These are phyloP conservation scores for Xanthorhoe designata DNA, from an alignment of 2,888 invertebrate species.

Conservation along the genomic window DNA sequence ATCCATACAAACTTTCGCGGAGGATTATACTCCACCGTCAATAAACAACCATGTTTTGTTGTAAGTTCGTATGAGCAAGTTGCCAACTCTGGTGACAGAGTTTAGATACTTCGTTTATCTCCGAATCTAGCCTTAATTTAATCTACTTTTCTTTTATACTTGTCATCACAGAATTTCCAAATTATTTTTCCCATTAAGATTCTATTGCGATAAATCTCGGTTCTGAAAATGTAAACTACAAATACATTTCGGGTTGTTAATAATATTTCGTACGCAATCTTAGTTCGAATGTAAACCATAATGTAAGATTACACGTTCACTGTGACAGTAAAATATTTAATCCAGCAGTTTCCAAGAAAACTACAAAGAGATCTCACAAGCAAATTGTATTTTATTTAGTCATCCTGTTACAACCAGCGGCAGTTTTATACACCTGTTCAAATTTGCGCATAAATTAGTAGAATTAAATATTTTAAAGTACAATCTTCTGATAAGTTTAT, in stretches of 20 bases:
- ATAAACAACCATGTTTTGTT: no score
- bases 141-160: neutral
- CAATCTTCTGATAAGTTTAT: slow-evolving; percentile 24
- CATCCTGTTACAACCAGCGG: slow-evolving; percentile 13
- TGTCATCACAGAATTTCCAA: neutral
- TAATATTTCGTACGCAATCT: slow-evolving; percentile 40
- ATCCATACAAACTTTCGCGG: no score
- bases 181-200: neutral
- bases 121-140: neutral
- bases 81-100: no score
- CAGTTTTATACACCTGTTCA: slow-evolving; percentile 24
- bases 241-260: slow-evolving; percentile 33
- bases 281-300: slow-evolving; percentile 40
- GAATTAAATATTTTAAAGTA: slow-evolving; percentile 26
- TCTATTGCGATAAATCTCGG: neutral
- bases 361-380: slow-evolving; percentile 27
- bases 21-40: no score
- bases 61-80: no score
- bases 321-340: slow-evolving; percentile 33
- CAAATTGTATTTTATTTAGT: slow-evolving; percentile 31
- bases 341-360: slow-evolving; percentile 38
- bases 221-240: neutral
- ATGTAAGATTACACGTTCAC: slow-evolving; percentile 32
- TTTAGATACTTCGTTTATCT: neutral
- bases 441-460: slow-evolving; percentile 14